phyloP scores from a whole-genome alignment of 2,113 vertebrate species.

The Pantherophis guttatus region DNA sequence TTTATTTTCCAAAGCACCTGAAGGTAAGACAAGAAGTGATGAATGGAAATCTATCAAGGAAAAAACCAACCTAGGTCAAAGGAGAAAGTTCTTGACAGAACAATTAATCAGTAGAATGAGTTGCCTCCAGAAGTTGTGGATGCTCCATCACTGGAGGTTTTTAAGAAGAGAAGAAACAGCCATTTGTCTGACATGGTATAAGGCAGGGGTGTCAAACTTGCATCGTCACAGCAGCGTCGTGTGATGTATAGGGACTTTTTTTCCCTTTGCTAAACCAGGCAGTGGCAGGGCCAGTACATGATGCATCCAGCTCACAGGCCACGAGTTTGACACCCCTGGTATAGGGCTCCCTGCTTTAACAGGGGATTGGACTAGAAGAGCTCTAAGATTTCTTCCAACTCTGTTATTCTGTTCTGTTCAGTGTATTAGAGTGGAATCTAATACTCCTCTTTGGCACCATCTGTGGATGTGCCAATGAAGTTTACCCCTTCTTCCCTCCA shows the following conservation, averaged over 20 bases:
- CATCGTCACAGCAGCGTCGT: accelerated
- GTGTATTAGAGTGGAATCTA: background rate
- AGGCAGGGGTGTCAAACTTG: background rate
- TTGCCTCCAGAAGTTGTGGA: background rate
- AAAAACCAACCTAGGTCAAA: background rate
- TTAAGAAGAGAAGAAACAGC: background rate
- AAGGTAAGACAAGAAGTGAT: background rate
- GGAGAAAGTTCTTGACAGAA: background rate
- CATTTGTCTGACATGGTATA: background rate
- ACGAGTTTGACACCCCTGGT: too few species aligned
- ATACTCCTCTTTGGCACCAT: background rate
- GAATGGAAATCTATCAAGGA: background rate
- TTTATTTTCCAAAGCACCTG: background rate
- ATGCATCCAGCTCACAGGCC: too few species aligned
- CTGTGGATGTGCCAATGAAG: background rate
- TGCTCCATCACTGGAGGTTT: background rate
- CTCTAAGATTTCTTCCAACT: background rate
- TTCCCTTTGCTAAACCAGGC: too few species aligned
- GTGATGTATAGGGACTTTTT: too few species aligned
- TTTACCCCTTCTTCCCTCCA: background rate
- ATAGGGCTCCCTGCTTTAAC: background rate
- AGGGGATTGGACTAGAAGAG: background rate
- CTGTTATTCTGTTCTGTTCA: background rate
- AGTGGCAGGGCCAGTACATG: too few species aligned
- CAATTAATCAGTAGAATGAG: background rate